A percentile compares a stretch with the other conserved stretches of the same genome.
Conservation (phyloP, 2,113 vertebrate species). For the Menidia beryllina region DNA sequence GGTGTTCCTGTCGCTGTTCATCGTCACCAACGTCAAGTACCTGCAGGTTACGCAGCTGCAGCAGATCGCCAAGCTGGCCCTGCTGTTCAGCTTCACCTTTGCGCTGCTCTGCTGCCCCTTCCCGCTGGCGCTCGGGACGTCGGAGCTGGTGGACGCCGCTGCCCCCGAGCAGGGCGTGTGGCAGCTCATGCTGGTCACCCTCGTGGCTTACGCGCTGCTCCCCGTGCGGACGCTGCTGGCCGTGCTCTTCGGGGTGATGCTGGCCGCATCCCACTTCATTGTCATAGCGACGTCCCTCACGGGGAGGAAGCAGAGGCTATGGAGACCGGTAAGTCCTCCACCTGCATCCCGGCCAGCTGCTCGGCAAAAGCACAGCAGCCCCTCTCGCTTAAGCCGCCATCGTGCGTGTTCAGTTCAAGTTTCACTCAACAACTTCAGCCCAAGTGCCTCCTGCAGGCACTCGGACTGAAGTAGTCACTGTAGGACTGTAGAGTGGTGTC, state of each 20-base stretch:
- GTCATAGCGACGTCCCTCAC: constrained; percentile 90
- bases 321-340: constrained; percentile 92
- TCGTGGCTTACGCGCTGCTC: constrained; percentile 94
- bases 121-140: constrained; percentile 83
- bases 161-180: constrained; percentile 94
- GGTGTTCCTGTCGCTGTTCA: constrained; percentile 96
- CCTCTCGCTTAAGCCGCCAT: not conserved
- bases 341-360: not conserved
- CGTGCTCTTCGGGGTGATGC: constrained; percentile 90
- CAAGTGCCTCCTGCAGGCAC: too few relatives aligned
- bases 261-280: constrained; percentile 93
- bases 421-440: too few relatives aligned
- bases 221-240: constrained; percentile 95
- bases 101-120: constrained; percentile 96
- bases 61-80: constrained; percentile 93
- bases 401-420: too few relatives aligned
- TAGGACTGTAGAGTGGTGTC: constrained; percentile 9
- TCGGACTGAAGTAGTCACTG: too few relatives aligned
- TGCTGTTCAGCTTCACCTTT: constrained; percentile 97
- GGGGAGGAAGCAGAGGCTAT: constrained; percentile 86
- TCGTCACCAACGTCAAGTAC: constrained; percentile 97
- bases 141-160: constrained; percentile 75
- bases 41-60: constrained; percentile 96
- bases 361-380: not conserved
- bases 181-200: constrained; percentile 98